phyloP scores from a whole-genome alignment of 1,140 invertebrate species.

The Drosophila murphyi region DNA sequence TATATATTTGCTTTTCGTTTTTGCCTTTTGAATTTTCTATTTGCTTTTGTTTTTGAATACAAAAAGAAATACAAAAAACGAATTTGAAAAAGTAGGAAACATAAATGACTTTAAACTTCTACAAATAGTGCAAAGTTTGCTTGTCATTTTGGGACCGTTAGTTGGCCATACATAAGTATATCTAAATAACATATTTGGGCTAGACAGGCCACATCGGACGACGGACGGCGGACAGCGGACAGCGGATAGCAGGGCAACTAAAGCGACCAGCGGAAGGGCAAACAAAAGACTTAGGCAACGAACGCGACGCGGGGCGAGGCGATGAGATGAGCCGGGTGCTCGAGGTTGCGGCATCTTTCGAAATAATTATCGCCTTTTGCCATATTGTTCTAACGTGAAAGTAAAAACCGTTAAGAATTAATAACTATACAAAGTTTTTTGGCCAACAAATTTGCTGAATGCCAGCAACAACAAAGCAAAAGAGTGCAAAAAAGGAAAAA shows the following conservation, averaged over 20 bases:
- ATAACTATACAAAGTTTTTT: slow-evolving; percentile 67
- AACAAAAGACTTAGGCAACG: slow-evolving; percentile 72
- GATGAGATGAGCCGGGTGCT: slow-evolving; percentile 17
- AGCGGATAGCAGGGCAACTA: slow-evolving; percentile 9
- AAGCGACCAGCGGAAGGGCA: slow-evolving; percentile 49
- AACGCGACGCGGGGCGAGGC: slow-evolving; percentile 38
- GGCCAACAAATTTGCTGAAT: slow-evolving; percentile 47
- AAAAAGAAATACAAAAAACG: slow-evolving; percentile 25
- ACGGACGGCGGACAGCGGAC: background rate
- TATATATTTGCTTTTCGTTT: slow-evolving; percentile 39
- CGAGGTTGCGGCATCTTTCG: slow-evolving; percentile 49
- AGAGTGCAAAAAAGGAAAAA: slow-evolving; percentile 19
- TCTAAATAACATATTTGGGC: slow-evolving; percentile 55
- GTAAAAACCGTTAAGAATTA: slow-evolving; percentile 83
- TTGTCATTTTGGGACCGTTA: slow-evolving; percentile 64
- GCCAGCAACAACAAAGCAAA: slow-evolving; percentile 18
- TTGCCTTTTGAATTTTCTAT: slow-evolving; percentile 57
- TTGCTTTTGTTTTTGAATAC: slow-evolving; percentile 50
- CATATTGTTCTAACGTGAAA: slow-evolving; percentile 82
- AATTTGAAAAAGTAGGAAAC: slow-evolving; percentile 20
- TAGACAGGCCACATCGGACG: slow-evolving; percentile 23
- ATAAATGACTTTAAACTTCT: slow-evolving; percentile 36
- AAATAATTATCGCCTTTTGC: slow-evolving; percentile 77
- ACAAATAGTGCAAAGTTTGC: slow-evolving; percentile 60
- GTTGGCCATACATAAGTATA: slow-evolving; percentile 43